phyloP scores from a whole-genome alignment of 2,113 vertebrate genomes.

The Hyaena hyaena region DNA sequence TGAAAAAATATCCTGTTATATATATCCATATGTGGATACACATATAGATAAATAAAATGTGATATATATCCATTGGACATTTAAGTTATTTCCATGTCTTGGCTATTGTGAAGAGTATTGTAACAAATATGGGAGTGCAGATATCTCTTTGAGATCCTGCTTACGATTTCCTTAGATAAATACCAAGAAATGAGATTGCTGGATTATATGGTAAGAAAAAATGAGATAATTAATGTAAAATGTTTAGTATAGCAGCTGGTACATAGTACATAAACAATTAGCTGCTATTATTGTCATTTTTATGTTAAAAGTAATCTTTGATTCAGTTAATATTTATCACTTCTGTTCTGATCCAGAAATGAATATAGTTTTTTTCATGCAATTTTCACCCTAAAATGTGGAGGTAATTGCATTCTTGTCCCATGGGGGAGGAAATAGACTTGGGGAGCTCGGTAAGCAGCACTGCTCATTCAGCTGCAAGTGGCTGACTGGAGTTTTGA shows the following conservation, averaged over 20 bases:
- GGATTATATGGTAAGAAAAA: not conserved
- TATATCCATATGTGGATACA: too few relatives aligned
- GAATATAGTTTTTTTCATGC: not conserved
- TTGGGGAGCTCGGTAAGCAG: not conserved
- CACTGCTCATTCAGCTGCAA: not conserved
- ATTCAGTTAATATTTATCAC: not conserved
- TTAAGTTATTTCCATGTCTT: not conserved
- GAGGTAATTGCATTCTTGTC: not conserved
- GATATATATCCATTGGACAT: not conserved
- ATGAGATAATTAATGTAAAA: slow-evolving; percentile 19
- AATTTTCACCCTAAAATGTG: not conserved
- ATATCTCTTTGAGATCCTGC: not conserved
- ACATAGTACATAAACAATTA: slow-evolving; percentile 38
- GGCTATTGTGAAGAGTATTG: not conserved
- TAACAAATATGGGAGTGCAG: not conserved
- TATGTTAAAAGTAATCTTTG: slow-evolving; percentile 50
- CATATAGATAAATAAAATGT: too few relatives aligned
- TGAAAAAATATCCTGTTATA: not conserved
- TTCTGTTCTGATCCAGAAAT: not conserved
- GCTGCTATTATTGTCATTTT: slow-evolving; percentile 18
- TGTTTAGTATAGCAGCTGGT: slow-evolving; percentile 8
- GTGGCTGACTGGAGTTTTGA: not conserved
- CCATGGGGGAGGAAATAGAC: not conserved
- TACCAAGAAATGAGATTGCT: not conserved
- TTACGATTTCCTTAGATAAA: not conserved